Conservation (phyloP, 2,113 vertebrate species). For the Rhadina sibilatrix region DNA sequence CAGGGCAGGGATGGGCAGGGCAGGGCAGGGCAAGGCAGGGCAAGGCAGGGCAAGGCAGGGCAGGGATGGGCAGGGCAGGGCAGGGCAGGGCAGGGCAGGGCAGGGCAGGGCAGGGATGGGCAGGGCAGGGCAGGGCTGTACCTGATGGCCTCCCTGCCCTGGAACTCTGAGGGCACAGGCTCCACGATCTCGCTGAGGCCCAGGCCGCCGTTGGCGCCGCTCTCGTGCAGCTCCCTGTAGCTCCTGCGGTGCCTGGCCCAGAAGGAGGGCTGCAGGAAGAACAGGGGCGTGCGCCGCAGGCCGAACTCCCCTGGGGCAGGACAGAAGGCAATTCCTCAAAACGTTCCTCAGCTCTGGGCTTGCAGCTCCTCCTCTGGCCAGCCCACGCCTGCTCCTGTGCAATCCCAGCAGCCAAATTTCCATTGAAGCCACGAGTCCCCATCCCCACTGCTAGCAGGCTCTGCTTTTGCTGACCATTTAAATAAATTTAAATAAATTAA, state of each 20-base stretch:
- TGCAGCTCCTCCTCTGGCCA: neutral
- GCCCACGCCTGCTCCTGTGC: neutral
- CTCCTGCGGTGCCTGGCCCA: conserved; percentile 88
- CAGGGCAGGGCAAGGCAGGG: too few species aligned
- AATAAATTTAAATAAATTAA: neutral
- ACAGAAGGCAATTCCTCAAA: neutral
- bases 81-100: neutral
- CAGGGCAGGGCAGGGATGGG: neutral
- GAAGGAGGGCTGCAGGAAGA: conserved; percentile 93
- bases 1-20: too few species aligned
- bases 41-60: too few species aligned
- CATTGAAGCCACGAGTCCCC: neutral
- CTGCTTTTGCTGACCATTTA: neutral
- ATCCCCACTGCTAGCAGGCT: neutral
- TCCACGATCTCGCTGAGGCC: conserved; percentile 81
- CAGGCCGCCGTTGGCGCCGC: conserved; percentile 76
- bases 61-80: too few species aligned
- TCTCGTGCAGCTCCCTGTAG: conserved; percentile 88
- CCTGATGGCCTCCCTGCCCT: conserved; percentile 96
- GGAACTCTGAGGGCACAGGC: conserved; percentile 85
- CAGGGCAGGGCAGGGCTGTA: conserved; percentile 58
- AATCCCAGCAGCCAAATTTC: neutral
- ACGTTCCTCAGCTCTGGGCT: neutral
- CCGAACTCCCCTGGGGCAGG: conserved; percentile 86
- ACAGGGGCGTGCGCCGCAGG: conserved; percentile 80